Evolutionary conservation across 1,140 invertebrate species (phyloP).

Genomic region (Drosophila baimaii): DNA sequence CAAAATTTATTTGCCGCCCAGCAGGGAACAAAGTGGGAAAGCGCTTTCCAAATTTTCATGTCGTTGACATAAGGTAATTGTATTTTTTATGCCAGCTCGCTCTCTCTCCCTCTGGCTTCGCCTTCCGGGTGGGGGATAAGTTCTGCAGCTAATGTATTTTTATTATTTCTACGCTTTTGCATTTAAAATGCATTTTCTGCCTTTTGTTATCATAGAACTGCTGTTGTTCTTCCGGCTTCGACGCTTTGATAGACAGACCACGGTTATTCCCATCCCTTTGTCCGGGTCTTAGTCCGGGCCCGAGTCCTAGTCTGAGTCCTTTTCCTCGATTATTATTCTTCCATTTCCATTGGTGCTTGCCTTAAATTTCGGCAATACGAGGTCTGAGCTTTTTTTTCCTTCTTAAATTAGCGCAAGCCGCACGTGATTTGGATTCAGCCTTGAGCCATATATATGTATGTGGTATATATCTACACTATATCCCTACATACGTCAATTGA

Average conservation of each 20-base stretch:
- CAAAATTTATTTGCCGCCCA: conserved; percentile 20
- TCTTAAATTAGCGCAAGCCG: conserved; percentile 57
- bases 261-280: conserved; percentile 12
- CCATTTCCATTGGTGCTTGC: conserved; percentile 46
- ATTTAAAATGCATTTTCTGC: conserved; percentile 75
- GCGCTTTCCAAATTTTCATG: conserved; percentile 53
- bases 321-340: conserved; percentile 63
- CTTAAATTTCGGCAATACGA: conserved; percentile 26
- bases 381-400: conserved; percentile 2
- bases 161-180: conserved; percentile 79
- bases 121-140: conserved; percentile 35
- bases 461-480: background rate
- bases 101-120: background rate
- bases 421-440: conserved; percentile 46
- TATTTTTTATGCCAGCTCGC: conserved; percentile 55
- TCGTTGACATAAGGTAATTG: conserved; percentile 78
- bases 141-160: conserved; percentile 79
- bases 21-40: background rate
- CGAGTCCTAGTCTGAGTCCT: conserved; percentile 1
- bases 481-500: conserved; percentile 61
- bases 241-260: conserved; percentile 45
- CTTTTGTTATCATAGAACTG: conserved; percentile 67
- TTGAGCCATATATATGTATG: conserved; percentile 1
- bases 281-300: background rate
- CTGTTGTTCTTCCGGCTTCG: conserved; percentile 58